Conservation (phyloP, 2,888 invertebrate genomes). For the Habrosyne pyritoides region DNA sequence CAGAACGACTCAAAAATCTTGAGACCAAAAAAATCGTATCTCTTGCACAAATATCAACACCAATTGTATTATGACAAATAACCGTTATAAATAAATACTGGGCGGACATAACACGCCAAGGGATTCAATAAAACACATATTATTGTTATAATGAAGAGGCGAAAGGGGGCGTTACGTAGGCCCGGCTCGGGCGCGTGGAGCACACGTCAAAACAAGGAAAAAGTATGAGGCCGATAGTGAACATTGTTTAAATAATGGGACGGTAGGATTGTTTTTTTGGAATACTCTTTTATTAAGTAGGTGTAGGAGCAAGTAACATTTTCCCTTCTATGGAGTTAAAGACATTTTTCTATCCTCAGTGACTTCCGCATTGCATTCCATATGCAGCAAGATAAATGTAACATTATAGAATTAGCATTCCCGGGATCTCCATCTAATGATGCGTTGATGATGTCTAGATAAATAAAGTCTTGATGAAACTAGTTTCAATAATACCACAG, state of each 20-base stretch:
- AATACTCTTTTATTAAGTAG: too few relatives aligned
- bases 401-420: not conserved
- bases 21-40: not conserved
- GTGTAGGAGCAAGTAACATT: too few relatives aligned
- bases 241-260: conserved; percentile 13
- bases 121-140: conserved; percentile 59
- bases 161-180: conserved; percentile 49
- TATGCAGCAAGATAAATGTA: not conserved
- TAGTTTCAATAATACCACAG: not conserved
- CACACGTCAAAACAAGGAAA: conserved; percentile 30
- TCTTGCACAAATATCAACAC: conserved; percentile 7
- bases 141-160: conserved; percentile 59
- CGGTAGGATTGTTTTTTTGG: not conserved
- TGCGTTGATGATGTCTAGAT: not conserved
- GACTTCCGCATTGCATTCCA: not conserved
- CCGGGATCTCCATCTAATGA: not conserved
- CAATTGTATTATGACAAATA: conserved; percentile 31
- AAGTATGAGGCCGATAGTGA: conserved; percentile 24
- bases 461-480: not conserved
- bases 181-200: conserved; percentile 20
- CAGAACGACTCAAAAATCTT: not conserved
- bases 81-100: conserved; percentile 40
- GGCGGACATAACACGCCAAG: conserved; percentile 46
- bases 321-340: too few relatives aligned
- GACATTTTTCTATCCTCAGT: too few relatives aligned